Percentiles rank a stretch among this genome's conserved stretches.
Conservation (phyloP, 2,797 vertebrate genomes). For the Gouania willdenowi region DNA sequence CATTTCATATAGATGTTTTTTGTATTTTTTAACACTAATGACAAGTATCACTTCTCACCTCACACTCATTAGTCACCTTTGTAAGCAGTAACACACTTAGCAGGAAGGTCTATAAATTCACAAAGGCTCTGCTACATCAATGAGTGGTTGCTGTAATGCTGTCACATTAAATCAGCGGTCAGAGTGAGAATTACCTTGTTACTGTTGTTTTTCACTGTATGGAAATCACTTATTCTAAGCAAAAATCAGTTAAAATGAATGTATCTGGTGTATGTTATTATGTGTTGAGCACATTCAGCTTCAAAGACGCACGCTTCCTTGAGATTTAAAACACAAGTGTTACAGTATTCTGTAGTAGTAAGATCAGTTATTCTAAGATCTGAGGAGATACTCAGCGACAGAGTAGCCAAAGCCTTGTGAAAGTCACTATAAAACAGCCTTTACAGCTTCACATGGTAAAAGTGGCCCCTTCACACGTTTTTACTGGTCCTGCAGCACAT, state of each 20-base stretch:
- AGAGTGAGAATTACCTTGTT: constrained; percentile 5
- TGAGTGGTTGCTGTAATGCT: constrained; percentile 19
- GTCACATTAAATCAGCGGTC: constrained; percentile 22
- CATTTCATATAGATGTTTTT: no score
- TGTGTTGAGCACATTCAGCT: constrained; percentile 52
- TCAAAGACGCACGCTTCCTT: constrained; percentile 65
- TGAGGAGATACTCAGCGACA: constrained; percentile 63
- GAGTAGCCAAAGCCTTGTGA: constrained; percentile 50
- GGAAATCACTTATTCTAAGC: constrained; percentile 16
- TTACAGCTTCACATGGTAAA: constrained; percentile 60
- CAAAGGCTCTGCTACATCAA: constrained; percentile 27
- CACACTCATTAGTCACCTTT: constrained; percentile 64
- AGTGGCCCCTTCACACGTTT: constrained; percentile 40
- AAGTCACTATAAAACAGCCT: constrained; percentile 60
- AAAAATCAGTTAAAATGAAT: constrained; percentile 46
- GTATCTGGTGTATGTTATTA: constrained; percentile 33
- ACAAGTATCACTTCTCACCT: constrained; percentile 67
- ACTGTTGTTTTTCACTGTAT: constrained; percentile 29
- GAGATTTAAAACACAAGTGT: constrained; percentile 40
- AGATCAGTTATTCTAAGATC: constrained; percentile 52
- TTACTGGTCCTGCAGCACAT: constrained; percentile 22
- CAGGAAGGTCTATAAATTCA: constrained; percentile 47
- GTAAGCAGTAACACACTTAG: constrained; percentile 42
- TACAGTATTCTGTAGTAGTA: constrained; percentile 36
- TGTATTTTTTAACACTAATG: constrained; percentile 57